Base-by-base conservation (phyloP, 2,888 invertebrate genomes). In the Calephelis perditalis region DNA sequence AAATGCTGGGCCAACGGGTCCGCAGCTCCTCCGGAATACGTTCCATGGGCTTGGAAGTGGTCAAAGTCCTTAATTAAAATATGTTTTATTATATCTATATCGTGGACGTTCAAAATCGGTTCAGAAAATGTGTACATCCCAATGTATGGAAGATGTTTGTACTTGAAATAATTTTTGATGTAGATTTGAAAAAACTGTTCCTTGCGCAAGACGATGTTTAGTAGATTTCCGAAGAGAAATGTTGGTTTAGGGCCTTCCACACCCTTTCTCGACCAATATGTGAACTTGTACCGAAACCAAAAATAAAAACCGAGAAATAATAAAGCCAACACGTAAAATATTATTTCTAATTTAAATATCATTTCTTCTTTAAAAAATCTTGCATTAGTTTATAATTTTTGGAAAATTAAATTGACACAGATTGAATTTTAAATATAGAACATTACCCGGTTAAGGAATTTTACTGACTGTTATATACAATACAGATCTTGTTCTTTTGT, bases 171-270 rank as follows among this genome's bases (percentile, higher is more conserved):
- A 54, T 92, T 84, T 68, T 94, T 92, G 62, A 87, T 87, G 59
- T 94, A 90, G 12, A 92, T 92, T 68, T 93, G 90, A 37, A 93
- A 93, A 73, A 95, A 92, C 63, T 93, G 92, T 45, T 86, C 82
- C 68, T 91, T 85, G 43, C 92, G 82, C 57, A 86, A 85, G 3
- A 92, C 84, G 7, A 94, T 92, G 36, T 86, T 80, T 46, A 81
- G 81, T 67, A 94, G 81, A 64, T 93, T 92, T 0, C 95, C 95
- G 69, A 93, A 94, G 0, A 94, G 93, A 64, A 94, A 92, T n/a
- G 74, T 73, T 0, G 93, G 92, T n/a, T 84, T 75, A 0, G 93
- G 90, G 44, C 91, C 91, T 0, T 82, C 79, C 7, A 95, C 91
- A 9, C 92, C 92, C 70, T 82, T 86, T 58, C 84, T 86, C 46